phyloP scores from a whole-genome alignment of 2,113 vertebrate species.

The Bubalus kerabau region DNA sequence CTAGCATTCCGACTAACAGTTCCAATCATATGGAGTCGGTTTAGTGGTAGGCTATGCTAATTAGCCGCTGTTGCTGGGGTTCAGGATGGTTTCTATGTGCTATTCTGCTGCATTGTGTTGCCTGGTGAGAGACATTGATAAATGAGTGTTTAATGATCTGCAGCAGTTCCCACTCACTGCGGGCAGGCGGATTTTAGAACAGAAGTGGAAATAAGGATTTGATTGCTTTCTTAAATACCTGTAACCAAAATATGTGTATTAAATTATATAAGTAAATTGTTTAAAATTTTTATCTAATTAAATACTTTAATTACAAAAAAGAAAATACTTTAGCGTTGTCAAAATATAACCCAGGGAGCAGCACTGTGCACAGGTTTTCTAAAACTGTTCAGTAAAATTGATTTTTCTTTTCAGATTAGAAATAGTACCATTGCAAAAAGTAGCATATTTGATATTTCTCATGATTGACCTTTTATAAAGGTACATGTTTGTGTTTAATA shows the following conservation, averaged over 20 bases:
- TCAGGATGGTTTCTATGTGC: conserved; percentile 90
- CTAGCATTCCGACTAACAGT: conserved; percentile 79
- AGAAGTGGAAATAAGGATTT: conserved; percentile 74
- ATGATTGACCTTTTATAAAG: neutral
- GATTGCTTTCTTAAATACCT: conserved; percentile 74
- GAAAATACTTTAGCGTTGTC: neutral
- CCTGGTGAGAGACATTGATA: conserved; percentile 94
- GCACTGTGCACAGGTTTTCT: neutral
- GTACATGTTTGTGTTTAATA: neutral
- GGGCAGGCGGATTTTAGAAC: conserved; percentile 80
- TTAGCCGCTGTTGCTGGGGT: conserved; percentile 99
- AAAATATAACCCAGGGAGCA: conserved; percentile 17
- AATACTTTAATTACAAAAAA: neutral
- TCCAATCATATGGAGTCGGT: conserved; percentile 90
- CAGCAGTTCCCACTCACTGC: conserved; percentile 89
- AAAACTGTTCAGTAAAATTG: conserved; percentile 26
- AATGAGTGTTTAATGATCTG: conserved; percentile 94
- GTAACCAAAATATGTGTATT: conserved; percentile 46
- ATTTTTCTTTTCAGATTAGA: neutral
- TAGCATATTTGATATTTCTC: neutral
- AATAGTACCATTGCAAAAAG: neutral
- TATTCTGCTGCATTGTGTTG: conserved; percentile 94
- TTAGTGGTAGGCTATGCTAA: conserved; percentile 99
- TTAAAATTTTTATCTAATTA: conserved; percentile 34
- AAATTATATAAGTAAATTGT: conserved; percentile 28